These are phyloP conservation scores for Hirudo medicinalis DNA, from an alignment of 1,140 invertebrate genomes.

Conservation along the genomic window DNA sequence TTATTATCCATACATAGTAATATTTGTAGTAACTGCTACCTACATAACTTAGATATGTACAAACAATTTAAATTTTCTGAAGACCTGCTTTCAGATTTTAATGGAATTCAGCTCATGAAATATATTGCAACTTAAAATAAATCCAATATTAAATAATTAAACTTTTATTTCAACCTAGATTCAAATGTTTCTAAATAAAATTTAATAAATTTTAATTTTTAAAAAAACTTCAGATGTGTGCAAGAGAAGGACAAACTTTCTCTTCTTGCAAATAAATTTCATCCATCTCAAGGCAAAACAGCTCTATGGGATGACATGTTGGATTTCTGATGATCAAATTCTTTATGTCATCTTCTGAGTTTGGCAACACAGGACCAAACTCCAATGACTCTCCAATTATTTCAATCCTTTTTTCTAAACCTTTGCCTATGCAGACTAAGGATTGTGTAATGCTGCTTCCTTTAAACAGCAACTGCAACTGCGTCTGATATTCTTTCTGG, in stretches of 20 bases:
- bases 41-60: too few species aligned
- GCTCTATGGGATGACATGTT: slow-evolving; percentile 39
- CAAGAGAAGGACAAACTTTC: slow-evolving; percentile 29
- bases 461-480: not conserved
- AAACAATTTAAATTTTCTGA: too few species aligned
- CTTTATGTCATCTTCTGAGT: slow-evolving; percentile 39
- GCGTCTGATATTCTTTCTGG: not conserved
- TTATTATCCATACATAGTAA: too few species aligned
- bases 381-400: slow-evolving; percentile 28
- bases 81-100: too few species aligned
- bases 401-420: not conserved
- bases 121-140: too few species aligned
- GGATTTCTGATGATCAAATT: slow-evolving; percentile 38
- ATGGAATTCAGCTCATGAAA: too few species aligned
- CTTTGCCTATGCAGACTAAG: not conserved
- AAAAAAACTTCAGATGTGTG: not conserved
- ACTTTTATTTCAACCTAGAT: too few species aligned
- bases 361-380: slow-evolving; percentile 41
- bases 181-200: too few species aligned
- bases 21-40: too few species aligned
- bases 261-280: slow-evolving; percentile 39
- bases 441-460: not conserved
- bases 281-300: slow-evolving; percentile 42
- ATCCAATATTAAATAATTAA: too few species aligned
- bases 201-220: too few species aligned